Percentiles rank a stretch among this genome's conserved stretches.
Conservation (phyloP, 2,888 invertebrate species). For the Epinotia bilunana region DNA sequence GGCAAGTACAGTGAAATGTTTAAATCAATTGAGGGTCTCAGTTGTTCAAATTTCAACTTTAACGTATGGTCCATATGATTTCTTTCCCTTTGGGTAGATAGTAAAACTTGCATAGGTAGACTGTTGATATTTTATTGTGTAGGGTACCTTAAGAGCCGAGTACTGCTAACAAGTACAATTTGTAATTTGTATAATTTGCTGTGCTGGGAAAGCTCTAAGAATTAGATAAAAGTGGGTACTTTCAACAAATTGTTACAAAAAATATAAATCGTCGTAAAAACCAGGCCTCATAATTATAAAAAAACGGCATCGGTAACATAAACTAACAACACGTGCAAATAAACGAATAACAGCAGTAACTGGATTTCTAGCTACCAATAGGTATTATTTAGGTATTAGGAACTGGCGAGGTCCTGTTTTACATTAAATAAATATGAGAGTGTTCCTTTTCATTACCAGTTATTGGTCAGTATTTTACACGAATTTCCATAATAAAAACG, state of each 20-base stretch:
- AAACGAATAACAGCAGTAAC: background rate
- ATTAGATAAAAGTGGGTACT: background rate
- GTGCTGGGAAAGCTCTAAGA: too few species aligned
- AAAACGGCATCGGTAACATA: background rate
- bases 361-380: background rate
- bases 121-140: constrained; percentile 10
- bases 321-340: background rate
- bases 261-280: too few species aligned
- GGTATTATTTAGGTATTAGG: background rate
- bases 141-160: background rate
- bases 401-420: background rate
- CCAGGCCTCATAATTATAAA: background rate
- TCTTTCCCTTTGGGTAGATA: constrained; percentile 3
- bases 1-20: constrained; percentile 47
- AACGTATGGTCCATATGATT: background rate
- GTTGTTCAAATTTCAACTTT: constrained; percentile 19
- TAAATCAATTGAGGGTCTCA: constrained; percentile 34
- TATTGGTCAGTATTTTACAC: background rate
- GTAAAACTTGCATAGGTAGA: constrained; percentile 5
- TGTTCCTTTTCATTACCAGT: background rate
- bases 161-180: background rate
- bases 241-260: background rate
- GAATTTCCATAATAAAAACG: too few species aligned
- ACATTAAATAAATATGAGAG: too few species aligned
- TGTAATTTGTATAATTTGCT: too few species aligned